Evolutionary conservation across 1,140 invertebrate species (phyloP).

Genomic region (Adoxophyes honmai): DNA sequence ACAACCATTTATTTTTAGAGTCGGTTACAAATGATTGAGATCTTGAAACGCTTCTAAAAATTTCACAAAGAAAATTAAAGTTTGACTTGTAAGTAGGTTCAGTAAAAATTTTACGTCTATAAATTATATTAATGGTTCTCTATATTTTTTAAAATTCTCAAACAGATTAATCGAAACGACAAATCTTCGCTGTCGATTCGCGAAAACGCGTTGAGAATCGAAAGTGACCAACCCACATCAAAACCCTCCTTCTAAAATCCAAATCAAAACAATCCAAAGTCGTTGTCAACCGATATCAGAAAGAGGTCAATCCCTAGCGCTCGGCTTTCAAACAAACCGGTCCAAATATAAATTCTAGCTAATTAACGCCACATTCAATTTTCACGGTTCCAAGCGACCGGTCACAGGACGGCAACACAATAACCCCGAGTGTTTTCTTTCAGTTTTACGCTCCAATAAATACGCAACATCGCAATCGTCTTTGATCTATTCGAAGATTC

Average conservation of each 20-base stretch:
- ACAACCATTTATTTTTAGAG: neutral
- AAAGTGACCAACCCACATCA: too few species aligned
- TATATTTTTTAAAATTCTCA: too few species aligned
- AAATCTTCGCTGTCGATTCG: too few species aligned
- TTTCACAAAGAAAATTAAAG: slow-evolving; percentile 9
- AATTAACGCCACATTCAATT: slow-evolving; percentile 22
- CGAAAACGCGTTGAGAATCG: too few species aligned
- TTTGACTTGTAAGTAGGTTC: neutral
- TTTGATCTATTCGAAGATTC: slow-evolving; percentile 26
- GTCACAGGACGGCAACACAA: slow-evolving; percentile 1
- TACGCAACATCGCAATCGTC: slow-evolving; percentile 18
- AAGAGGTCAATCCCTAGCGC: neutral
- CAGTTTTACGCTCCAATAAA: slow-evolving; percentile 36
- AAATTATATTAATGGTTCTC: too few species aligned
- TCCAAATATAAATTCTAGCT: slow-evolving; percentile 3
- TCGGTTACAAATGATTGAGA: neutral
- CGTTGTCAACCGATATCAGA: neutral
- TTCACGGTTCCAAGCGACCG: slow-evolving; percentile 20
- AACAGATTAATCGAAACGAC: too few species aligned
- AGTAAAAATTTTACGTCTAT: too few species aligned
- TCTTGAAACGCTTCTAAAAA: neutral
- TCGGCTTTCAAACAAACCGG: neutral
- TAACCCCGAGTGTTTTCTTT: slow-evolving; percentile 37
- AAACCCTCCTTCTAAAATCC: too few species aligned
- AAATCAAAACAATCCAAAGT: neutral